These are phyloP conservation scores for Python bivittatus DNA, from an alignment of 2,113 vertebrate species.

Conservation along the genomic window DNA sequence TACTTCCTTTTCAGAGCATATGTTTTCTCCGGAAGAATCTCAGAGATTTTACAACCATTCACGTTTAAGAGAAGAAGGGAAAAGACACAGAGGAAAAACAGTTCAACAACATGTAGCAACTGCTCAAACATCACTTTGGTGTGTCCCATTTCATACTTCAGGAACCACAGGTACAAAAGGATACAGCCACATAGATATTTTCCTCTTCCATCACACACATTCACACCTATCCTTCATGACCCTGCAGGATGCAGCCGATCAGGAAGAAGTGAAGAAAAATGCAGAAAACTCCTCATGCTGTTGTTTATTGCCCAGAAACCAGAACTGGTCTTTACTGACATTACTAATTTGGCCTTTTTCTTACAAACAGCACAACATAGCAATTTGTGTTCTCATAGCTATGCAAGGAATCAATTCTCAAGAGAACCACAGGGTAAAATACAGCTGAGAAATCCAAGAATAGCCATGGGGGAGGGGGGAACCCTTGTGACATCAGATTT, in stretches of 20 bases:
- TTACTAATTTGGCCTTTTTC: neutral
- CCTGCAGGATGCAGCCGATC: neutral
- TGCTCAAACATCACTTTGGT: neutral
- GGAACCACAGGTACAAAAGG: neutral
- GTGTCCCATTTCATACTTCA: neutral
- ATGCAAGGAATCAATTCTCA: neutral
- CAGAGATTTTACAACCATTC: neutral
- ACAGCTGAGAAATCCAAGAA: neutral
- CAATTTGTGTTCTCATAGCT: fast-evolving
- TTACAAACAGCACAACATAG: neutral
- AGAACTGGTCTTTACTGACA: neutral
- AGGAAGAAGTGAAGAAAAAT: neutral
- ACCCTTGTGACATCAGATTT: conserved; percentile 25
- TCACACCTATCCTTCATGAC: neutral
- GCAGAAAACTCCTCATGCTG: neutral
- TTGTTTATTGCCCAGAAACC: neutral
- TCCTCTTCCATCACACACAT: neutral
- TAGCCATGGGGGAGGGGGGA: neutral
- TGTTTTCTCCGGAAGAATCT: neutral
- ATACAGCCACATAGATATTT: neutral
- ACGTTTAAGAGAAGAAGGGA: neutral
- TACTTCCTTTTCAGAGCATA: neutral
- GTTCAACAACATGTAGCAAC: neutral
- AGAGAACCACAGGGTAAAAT: neutral
- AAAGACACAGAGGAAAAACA: neutral